These are phyloP conservation scores for Mellilla xanthometata DNA, from an alignment of 2,888 invertebrate genomes.

Conservation along the genomic window DNA sequence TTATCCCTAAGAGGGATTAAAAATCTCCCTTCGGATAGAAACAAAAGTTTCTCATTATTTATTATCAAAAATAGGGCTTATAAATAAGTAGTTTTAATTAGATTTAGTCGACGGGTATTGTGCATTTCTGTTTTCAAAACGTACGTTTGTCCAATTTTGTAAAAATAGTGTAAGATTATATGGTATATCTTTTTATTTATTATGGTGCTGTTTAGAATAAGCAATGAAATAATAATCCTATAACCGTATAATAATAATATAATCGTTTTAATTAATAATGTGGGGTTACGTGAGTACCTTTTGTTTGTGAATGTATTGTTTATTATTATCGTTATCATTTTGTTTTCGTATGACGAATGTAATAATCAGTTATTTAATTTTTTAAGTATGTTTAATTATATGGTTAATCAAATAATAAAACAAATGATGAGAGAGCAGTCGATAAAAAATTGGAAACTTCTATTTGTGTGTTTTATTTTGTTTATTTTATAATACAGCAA, in stretches of 20 bases:
- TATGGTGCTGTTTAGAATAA: conserved; percentile 62
- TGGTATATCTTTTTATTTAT: conserved; percentile 45
- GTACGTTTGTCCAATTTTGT: conserved; percentile 77
- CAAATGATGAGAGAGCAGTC: conserved; percentile 27
- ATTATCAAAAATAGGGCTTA: conserved; percentile 26
- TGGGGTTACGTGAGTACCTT: conserved; percentile 82
- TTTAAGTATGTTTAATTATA: conserved; percentile 6
- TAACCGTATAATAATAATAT: conserved; percentile 37
- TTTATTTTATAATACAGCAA: neutral
- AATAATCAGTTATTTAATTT: conserved; percentile 9
- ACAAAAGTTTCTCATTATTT: neutral
- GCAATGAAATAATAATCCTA: conserved; percentile 42
- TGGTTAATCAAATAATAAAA: conserved; percentile 16
- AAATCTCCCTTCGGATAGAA: neutral
- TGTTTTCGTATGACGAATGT: conserved; percentile 33
- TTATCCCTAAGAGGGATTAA: neutral
- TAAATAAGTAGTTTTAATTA: conserved; percentile 40
- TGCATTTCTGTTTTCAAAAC: conserved; percentile 65
- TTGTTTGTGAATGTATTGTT: conserved; percentile 51
- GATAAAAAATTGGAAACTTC: conserved; percentile 39
- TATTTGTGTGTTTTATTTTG: conserved; percentile 31
- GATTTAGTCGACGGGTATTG: conserved; percentile 78
- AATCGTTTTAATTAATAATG: conserved; percentile 39
- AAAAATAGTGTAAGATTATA: conserved; percentile 50
- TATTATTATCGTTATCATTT: conserved; percentile 39